phyloP scores from a whole-genome alignment of 2,113 vertebrate species.

The Clarias gariepinus region DNA sequence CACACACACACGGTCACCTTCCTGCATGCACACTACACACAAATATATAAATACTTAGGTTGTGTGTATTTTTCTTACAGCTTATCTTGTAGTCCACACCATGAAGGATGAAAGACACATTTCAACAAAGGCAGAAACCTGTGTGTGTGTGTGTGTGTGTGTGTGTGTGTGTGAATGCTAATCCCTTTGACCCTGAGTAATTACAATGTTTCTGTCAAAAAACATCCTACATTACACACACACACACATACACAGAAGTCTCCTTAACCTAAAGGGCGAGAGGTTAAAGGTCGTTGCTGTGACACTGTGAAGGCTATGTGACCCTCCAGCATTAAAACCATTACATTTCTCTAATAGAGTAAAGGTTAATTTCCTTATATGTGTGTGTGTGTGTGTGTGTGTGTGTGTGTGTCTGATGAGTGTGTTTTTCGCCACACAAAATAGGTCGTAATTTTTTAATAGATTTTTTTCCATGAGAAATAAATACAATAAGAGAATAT shows the following conservation, averaged over 20 bases:
- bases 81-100: conserved; percentile 15
- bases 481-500: not conserved
- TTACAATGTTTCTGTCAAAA: conserved; percentile 39
- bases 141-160: not conserved
- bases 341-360: conserved; percentile 36
- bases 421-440: not conserved
- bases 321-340: conserved; percentile 46
- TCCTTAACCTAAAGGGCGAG: conserved; percentile 20
- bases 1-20: not conserved
- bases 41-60: conserved; percentile 4
- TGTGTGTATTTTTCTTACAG: not conserved
- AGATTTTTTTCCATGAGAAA: not conserved
- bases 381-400: conserved; percentile 29
- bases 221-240: conserved; percentile 46
- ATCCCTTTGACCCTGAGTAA: conserved; percentile 48
- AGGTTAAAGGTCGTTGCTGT: conserved; percentile 41
- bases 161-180: conserved; percentile 35
- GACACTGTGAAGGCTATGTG: conserved; percentile 42
- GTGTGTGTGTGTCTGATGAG: not conserved
- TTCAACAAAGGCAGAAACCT: not conserved
- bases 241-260: conserved; percentile 10
- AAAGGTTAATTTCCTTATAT: conserved; percentile 37
- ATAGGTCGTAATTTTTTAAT: too few species aligned
- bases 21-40: not conserved
- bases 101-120: not conserved